Conservation (phyloP, 2,113 vertebrate species). For the Anolis carolinensis region DNA sequence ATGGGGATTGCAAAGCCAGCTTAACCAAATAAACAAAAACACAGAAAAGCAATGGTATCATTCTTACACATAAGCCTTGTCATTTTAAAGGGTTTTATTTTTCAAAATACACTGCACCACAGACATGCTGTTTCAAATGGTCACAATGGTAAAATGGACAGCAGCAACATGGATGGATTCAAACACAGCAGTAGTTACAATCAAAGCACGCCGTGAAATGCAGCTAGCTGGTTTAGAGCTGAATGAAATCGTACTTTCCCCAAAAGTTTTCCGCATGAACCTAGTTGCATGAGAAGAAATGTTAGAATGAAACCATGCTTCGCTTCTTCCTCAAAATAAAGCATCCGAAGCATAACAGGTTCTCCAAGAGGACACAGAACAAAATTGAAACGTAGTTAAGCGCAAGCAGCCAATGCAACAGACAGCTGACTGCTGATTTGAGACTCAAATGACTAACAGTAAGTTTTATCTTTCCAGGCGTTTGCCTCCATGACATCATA, state of each 20-base stretch:
- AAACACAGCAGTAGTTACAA: slow-evolving; percentile 35
- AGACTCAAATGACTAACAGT: slow-evolving; percentile 22
- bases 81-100: neutral
- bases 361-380: slow-evolving; percentile 2
- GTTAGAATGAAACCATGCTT: neutral
- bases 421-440: neutral
- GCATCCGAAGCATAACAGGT: neutral
- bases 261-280: slow-evolving; percentile 29
- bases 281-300: slow-evolving; percentile 32
- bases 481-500: slow-evolving; percentile 30
- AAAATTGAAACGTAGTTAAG: neutral
- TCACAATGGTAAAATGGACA: slow-evolving; percentile 45
- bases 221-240: neutral
- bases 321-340: slow-evolving; percentile 31
- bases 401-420: slow-evolving; percentile 19
- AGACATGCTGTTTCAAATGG: slow-evolving; percentile 4
- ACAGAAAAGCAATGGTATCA: neutral
- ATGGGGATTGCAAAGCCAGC: slow-evolving; percentile 52
- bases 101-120: neutral
- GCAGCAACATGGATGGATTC: slow-evolving; percentile 2
- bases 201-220: slow-evolving; percentile 35
- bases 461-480: neutral
- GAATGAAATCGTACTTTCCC: slow-evolving; percentile 20
- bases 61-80: neutral
- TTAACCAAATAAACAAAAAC: slow-evolving; percentile 5